Base-by-base conservation (phyloP, 1,140 invertebrate genomes). In the Metaphire vulgaris region DNA sequence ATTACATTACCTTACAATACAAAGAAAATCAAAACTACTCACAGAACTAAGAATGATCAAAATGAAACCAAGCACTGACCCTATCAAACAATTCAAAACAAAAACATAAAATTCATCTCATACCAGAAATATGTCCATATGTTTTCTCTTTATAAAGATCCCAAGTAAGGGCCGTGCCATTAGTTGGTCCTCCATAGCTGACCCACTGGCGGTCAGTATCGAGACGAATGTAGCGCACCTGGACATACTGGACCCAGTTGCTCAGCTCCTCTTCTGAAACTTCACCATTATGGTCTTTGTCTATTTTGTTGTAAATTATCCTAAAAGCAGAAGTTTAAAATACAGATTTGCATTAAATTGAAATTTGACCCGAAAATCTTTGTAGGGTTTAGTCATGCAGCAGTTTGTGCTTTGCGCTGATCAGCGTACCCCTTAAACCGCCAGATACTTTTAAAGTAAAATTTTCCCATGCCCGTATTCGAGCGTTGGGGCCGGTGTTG, bases 241-340 rank as follows among this genome's bases (percentile, higher is more conserved):
- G 95, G 0, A 96, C 96, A 85, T 92, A 96, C 79, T 92, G 89
- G 81, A 99, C 98, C 96, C 97, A 99, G 76, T 94, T 92, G 85
- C 95, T 94, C 0, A 99, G 86, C 87, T 99, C 97, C 72, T 93
- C 90, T 75, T 92, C 89, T 0, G 91, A 91, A 0, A 99, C 89
- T 79, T 90, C 91, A 0, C 93, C 93, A 88, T 99, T 94, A 21
- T 90, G 90, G 84, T 98, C 90, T 67, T 82, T 81, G 85, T 99
- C 97, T 80, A 99, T 99, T 88, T 95, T 95, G 82, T 97, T 94
- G 0, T 96, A 92, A 82, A 99, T 97, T 81, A 95, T 86, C 64
- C 92, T 94, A 85, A 76, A 81, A 81, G n/a, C n/a, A n/a, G n/a
- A 28, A n/a, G n/a, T n/a, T n/a, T 72, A 34, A 33, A 34, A 31